Percentiles rank a stretch among this genome's conserved stretches.
Evolutionary conservation across 2,888 invertebrate species (phyloP).

Genomic region (Sisyra terminalis): DNA sequence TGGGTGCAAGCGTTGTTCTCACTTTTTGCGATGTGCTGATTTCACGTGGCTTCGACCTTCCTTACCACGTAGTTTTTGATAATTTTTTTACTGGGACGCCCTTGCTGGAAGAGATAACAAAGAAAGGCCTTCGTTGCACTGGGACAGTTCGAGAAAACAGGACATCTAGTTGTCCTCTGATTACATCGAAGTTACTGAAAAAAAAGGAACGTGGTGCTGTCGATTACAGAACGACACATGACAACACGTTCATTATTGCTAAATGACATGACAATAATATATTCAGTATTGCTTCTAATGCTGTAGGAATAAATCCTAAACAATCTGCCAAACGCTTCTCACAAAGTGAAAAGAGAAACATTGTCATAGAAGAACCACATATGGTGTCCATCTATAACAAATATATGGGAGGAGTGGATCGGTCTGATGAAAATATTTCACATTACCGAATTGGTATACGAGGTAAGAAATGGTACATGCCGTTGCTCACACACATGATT

Average conservation of each 20-base stretch:
- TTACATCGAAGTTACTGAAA: background rate
- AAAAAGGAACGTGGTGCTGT: background rate
- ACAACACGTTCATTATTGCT: background rate
- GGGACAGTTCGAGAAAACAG: background rate
- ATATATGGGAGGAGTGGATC: slow-evolving; percentile 10
- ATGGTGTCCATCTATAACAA: background rate
- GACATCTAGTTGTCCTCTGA: background rate
- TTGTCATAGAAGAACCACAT: slow-evolving; percentile 2
- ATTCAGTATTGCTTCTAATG: background rate
- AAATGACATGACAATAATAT: slow-evolving; percentile 2
- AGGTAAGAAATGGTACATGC: slow-evolving; percentile 18
- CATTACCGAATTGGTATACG: slow-evolving; percentile 14
- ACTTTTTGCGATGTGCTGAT: background rate
- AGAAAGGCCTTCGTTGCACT: background rate
- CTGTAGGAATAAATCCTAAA: background rate
- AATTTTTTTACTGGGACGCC: slow-evolving; percentile 1
- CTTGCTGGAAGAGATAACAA: background rate
- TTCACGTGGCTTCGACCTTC: background rate
- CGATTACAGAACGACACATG: background rate
- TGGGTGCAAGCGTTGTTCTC: slow-evolving; percentile 6
- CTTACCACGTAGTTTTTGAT: slow-evolving; percentile 1
- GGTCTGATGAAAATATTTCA: slow-evolving; percentile 16
- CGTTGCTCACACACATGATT: slow-evolving; percentile 14
- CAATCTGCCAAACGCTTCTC: too few relatives aligned
- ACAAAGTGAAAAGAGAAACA: background rate